These are phyloP conservation scores for Hydropsyche betteni DNA, from an alignment of 2,888 invertebrate genomes.

Conservation along the genomic window DNA sequence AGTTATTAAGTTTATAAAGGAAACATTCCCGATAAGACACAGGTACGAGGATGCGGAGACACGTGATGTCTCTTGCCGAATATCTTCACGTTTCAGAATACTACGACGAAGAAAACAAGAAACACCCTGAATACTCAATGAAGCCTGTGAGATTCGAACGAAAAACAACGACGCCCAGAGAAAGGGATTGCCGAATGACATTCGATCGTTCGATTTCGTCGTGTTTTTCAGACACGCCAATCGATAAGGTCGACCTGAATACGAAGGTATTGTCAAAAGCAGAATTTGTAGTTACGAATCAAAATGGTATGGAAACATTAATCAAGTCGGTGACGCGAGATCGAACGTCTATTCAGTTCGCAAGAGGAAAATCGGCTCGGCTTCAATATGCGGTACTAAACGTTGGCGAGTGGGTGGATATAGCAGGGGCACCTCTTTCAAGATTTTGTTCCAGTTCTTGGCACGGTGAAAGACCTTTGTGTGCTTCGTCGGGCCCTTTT, in stretches of 20 bases:
- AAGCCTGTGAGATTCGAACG: not conserved
- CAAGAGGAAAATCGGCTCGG: not conserved
- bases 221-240: too few species aligned
- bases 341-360: too few species aligned
- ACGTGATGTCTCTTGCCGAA: slow-evolving; percentile 14
- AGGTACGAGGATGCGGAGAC: not conserved
- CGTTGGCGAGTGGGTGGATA: too few species aligned
- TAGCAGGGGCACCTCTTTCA: not conserved
- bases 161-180: not conserved
- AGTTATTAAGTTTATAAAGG: slow-evolving; percentile 20
- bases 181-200: not conserved
- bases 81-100: slow-evolving; percentile 31
- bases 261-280: not conserved
- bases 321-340: slow-evolving; percentile 3
- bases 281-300: not conserved
- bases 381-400: too few species aligned
- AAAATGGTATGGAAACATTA: not conserved
- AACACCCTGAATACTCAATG: slow-evolving; percentile 34
- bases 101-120: slow-evolving; percentile 31
- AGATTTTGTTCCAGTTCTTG: slow-evolving; percentile 13
- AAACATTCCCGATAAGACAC: not conserved
- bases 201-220: too few species aligned
- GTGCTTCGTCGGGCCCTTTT: slow-evolving; percentile 1
- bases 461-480: slow-evolving; percentile 27
- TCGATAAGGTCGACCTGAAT: not conserved